These are phyloP conservation scores for Geodia barretti DNA, from an alignment of 37 sponge, comb jelly and placozoan genomes.

Conservation along the genomic window DNA sequence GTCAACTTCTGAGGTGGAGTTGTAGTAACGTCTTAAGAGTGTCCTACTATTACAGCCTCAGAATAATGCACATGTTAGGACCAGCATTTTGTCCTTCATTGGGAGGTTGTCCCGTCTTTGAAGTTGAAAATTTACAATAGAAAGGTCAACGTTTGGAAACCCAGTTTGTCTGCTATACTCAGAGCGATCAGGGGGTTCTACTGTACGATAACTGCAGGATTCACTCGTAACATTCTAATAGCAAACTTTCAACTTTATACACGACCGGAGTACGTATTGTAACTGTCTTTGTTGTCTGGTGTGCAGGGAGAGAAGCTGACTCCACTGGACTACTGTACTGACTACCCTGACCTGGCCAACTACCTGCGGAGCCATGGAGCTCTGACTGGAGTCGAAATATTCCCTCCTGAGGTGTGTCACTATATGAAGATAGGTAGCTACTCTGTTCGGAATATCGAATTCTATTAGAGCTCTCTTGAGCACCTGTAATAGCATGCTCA, in stretches of 20 bases:
- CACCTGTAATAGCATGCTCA: too few relatives aligned
- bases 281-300: not conserved
- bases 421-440: not conserved
- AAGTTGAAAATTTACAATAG: not conserved
- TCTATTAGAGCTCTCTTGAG: too few relatives aligned
- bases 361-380: constrained; percentile 25
- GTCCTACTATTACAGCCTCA: too few relatives aligned
- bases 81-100: too few relatives aligned
- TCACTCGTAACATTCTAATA: too few relatives aligned
- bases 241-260: not conserved
- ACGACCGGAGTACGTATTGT: not conserved
- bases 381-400: constrained; percentile 15
- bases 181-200: too few relatives aligned
- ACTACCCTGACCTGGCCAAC: constrained; percentile 13
- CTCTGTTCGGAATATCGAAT: too few relatives aligned
- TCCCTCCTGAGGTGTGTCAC: constrained; percentile 1
- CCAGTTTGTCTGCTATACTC: too few relatives aligned
- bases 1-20: constrained; percentile 55
- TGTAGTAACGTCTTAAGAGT: too few relatives aligned
- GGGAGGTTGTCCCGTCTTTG: not conserved
- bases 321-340: constrained; percentile 38
- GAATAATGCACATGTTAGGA: not conserved
- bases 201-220: too few relatives aligned
- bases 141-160: too few relatives aligned
- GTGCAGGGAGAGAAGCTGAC: constrained; percentile 32